Conservation (phyloP, 2,888 invertebrate species). For the Griposia aprilina region DNA sequence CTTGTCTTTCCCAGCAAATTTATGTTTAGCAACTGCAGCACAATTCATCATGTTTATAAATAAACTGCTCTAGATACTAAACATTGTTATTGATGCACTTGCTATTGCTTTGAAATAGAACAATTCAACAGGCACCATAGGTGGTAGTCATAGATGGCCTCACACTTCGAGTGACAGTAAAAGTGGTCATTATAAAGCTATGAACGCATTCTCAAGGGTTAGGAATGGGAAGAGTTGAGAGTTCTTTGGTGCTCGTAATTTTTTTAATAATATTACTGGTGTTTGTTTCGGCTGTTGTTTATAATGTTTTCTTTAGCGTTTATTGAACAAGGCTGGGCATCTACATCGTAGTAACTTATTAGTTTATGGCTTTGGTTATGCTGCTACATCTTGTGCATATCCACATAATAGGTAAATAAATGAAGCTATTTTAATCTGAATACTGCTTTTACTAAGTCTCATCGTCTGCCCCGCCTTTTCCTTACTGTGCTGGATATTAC, state of each 20-base stretch:
- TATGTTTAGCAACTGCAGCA: constrained; percentile 53
- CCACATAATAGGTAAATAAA: constrained; percentile 2
- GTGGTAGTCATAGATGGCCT: constrained; percentile 25
- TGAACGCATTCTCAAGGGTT: constrained; percentile 62
- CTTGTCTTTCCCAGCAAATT: constrained; percentile 40
- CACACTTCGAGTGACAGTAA: constrained; percentile 63
- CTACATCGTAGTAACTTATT: not conserved
- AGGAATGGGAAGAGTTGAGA: constrained; percentile 67
- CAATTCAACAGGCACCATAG: constrained; percentile 30
- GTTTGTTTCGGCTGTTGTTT: no score
- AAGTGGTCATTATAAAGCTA: constrained; percentile 69
- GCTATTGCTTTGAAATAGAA: constrained; percentile 26
- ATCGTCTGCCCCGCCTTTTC: not conserved
- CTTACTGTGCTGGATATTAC: not conserved
- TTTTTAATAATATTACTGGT: constrained; percentile 29
- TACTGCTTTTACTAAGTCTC: not conserved
- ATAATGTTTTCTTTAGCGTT: constrained; percentile 1
- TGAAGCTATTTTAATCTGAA: not conserved
- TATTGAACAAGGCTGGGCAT: not conserved
- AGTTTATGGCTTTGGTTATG: not conserved
- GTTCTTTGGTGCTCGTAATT: constrained; percentile 72
- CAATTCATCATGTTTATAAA: constrained; percentile 58
- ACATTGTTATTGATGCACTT: constrained; percentile 38
- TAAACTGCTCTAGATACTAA: constrained; percentile 54
- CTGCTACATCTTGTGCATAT: not conserved